Conservation (phyloP, 2,797 vertebrate genomes). For the Onychomys arenicola region DNA sequence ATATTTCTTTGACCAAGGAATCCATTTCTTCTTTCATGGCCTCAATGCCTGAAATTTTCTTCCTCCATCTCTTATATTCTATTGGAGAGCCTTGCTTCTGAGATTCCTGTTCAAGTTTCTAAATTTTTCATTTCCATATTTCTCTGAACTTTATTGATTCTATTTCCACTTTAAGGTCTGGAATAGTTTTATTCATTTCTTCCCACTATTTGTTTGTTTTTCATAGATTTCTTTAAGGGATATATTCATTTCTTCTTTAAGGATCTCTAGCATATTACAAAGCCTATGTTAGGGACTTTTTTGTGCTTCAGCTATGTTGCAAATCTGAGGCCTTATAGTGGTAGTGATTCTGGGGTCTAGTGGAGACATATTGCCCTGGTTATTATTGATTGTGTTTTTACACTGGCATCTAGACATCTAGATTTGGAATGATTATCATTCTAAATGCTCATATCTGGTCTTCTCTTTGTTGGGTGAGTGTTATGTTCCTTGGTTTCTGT, state of each 20-base stretch:
- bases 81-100: not conserved
- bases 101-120: not conserved
- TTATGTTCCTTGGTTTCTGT: not conserved
- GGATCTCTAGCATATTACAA: not conserved
- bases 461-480: not conserved
- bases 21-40: not conserved
- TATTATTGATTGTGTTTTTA: not conserved
- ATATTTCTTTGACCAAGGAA: not conserved
- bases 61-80: not conserved
- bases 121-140: not conserved
- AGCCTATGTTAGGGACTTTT: not conserved
- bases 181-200: not conserved
- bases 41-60: not conserved
- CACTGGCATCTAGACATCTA: not conserved
- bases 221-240: not conserved
- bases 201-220: not conserved
- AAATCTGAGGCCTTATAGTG: not conserved
- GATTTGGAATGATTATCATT: not conserved
- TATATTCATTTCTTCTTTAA: not conserved
- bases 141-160: not conserved
- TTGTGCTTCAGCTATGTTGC: not conserved
- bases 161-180: not conserved
- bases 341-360: not conserved
- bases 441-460: not conserved
- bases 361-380: not conserved